These are phyloP conservation scores for Hippopotamus amphibius DNA, from an alignment of 2,113 vertebrate species.

Conservation along the genomic window DNA sequence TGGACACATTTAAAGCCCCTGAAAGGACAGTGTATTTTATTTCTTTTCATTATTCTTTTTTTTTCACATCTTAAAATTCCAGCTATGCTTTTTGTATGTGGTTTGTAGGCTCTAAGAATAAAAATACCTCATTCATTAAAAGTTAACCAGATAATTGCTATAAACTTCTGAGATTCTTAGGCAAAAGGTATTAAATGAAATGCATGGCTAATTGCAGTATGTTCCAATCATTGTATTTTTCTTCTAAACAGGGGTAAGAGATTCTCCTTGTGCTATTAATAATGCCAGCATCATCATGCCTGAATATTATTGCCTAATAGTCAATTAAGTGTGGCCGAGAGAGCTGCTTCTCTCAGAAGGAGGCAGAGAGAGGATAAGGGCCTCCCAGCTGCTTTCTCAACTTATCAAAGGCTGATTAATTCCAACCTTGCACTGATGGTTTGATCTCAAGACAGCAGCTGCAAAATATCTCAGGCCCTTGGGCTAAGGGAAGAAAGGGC, in stretches of 20 bases:
- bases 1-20: neutral
- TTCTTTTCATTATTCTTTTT: constrained; percentile 10
- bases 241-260: neutral
- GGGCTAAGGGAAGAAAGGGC: neutral
- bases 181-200: neutral
- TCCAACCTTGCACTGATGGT: neutral
- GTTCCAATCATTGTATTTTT: constrained; percentile 45
- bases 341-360: neutral
- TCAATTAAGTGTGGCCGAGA: neutral
- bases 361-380: neutral
- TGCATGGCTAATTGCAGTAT: neutral
- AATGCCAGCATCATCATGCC: neutral
- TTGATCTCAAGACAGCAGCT: neutral
- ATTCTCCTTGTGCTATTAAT: neutral
- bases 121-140: neutral
- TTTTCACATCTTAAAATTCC: neutral
- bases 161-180: neutral
- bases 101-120: neutral
- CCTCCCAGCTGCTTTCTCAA: neutral
- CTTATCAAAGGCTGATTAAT: neutral
- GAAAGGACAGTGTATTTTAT: neutral
- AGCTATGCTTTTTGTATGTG: neutral
- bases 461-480: neutral
- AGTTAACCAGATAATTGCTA: neutral
- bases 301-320: neutral